Conservation (phyloP, 2,797 vertebrate genomes). For the Percopsis omiscomaycus region DNA sequence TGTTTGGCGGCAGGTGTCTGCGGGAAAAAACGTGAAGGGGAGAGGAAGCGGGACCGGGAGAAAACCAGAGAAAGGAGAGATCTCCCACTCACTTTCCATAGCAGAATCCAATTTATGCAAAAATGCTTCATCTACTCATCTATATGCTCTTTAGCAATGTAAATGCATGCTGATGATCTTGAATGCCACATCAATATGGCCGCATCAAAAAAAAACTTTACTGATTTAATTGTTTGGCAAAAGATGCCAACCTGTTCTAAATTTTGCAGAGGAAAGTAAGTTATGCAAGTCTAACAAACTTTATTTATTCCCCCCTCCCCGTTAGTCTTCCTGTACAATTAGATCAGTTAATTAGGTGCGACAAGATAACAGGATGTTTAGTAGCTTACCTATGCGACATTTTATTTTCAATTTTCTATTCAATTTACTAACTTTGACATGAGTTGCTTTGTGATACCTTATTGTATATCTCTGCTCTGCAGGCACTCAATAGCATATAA, state of each 20-base stretch:
- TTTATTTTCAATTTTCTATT: conserved; percentile 63
- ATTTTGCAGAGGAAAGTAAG: conserved; percentile 32
- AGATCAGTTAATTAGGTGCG: conserved; percentile 9
- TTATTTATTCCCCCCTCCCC: conserved; percentile 35
- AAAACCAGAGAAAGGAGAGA: conserved; percentile 57
- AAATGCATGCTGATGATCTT: conserved; percentile 95
- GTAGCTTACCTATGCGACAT: conserved; percentile 11
- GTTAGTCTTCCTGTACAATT: not conserved
- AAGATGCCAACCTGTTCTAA: conserved; percentile 73
- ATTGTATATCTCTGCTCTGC: conserved; percentile 46
- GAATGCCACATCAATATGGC: conserved; percentile 86
- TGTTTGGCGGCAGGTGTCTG: conserved; percentile 79
- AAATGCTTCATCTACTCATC: conserved; percentile 64
- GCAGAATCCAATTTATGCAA: conserved; percentile 62
- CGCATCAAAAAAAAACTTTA: conserved; percentile 85
- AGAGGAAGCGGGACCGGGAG: conserved; percentile 29
- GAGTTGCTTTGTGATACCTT: conserved; percentile 48
- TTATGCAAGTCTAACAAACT: conserved; percentile 62
- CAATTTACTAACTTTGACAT: conserved; percentile 72
- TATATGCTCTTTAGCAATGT: conserved; percentile 96
- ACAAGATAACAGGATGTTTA: conserved; percentile 21
- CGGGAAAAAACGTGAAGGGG: conserved; percentile 35
- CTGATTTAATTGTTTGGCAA: conserved; percentile 84
- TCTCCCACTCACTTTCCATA: conserved; percentile 69
- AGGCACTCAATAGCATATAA: conserved; percentile 64